phyloP scores from a whole-genome alignment of 2,797 vertebrate genomes.

The Rhadinocentrus ornatus region DNA sequence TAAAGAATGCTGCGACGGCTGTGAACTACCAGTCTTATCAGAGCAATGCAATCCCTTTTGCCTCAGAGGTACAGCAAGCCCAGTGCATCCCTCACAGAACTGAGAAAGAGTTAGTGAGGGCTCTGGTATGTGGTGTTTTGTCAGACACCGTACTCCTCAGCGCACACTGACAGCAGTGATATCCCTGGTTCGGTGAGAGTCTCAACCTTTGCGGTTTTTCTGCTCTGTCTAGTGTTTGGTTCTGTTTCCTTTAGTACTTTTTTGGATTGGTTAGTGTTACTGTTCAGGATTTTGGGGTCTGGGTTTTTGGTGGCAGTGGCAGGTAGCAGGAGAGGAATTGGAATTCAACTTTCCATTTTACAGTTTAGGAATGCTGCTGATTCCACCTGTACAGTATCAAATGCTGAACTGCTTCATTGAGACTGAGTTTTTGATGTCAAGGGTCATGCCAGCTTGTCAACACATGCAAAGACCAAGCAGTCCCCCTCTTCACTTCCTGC shows the following conservation, averaged over 20 bases:
- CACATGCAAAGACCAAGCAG: constrained; percentile 63
- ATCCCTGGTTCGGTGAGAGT: constrained; percentile 44
- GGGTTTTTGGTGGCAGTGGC: constrained; percentile 13
- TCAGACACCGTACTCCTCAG: constrained; percentile 50
- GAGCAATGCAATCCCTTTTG: constrained; percentile 52
- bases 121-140: constrained; percentile 65
- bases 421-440: constrained; percentile 44
- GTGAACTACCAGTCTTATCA: constrained; percentile 60
- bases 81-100: constrained; percentile 39
- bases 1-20: constrained; percentile 56
- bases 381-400: constrained; percentile 6
- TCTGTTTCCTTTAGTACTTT: constrained; percentile 24
- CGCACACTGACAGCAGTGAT: constrained; percentile 40
- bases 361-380: constrained; percentile 25
- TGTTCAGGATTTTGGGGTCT: constrained; percentile 21
- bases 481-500: constrained; percentile 78
- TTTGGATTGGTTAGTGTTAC: constrained; percentile 22
- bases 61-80: constrained; percentile 47
- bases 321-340: background rate
- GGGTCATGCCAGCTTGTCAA: constrained; percentile 73
- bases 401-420: constrained; percentile 10
- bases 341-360: constrained; percentile 47
- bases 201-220: constrained; percentile 30
- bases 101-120: constrained; percentile 41
- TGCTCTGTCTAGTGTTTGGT: constrained; percentile 27